A percentile compares a stretch with the other conserved stretches of the same genome.
Conservation (phyloP, 2,113 vertebrate genomes). For the Merops nubicus region DNA sequence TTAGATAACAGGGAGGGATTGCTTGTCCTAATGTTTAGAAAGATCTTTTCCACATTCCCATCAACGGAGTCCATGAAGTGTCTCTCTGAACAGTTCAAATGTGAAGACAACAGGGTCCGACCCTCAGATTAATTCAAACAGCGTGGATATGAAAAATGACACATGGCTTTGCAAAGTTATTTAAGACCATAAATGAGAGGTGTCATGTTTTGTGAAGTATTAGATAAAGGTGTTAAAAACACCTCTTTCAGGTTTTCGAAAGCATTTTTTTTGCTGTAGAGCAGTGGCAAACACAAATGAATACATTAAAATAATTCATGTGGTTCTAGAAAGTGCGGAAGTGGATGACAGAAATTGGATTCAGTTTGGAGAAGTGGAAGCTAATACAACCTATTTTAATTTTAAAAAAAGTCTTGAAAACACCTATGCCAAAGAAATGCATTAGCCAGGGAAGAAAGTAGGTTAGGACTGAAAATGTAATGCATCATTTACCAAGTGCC, state of each 20-base stretch:
- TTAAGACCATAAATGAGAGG: not conserved
- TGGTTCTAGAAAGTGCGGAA: not conserved
- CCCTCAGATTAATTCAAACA: not conserved
- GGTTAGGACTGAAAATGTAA: not conserved
- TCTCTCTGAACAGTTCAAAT: not conserved
- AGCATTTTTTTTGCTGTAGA: not conserved
- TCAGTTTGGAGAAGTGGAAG: not conserved
- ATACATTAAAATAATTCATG: not conserved
- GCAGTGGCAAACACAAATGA: not conserved
- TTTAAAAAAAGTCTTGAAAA: not conserved
- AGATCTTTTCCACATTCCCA: not conserved
- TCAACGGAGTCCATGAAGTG: not conserved
- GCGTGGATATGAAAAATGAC: not conserved
- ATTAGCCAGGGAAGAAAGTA: not conserved
- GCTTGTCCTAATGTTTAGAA: not conserved
- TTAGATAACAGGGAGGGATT: not conserved
- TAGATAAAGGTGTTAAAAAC: not conserved
- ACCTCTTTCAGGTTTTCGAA: not conserved
- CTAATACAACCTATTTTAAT: not conserved
- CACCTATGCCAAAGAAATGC: not conserved
- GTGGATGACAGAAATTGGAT: not conserved
- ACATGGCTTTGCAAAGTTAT: not conserved
- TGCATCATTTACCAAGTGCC: not conserved
- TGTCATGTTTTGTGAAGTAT: not conserved
- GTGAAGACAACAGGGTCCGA: not conserved